A percentile compares a stretch with the other conserved stretches of the same genome.
These are phyloP conservation scores for Tetraneura akinire DNA, from an alignment of 1,140 invertebrate genomes.

Conservation along the genomic window DNA sequence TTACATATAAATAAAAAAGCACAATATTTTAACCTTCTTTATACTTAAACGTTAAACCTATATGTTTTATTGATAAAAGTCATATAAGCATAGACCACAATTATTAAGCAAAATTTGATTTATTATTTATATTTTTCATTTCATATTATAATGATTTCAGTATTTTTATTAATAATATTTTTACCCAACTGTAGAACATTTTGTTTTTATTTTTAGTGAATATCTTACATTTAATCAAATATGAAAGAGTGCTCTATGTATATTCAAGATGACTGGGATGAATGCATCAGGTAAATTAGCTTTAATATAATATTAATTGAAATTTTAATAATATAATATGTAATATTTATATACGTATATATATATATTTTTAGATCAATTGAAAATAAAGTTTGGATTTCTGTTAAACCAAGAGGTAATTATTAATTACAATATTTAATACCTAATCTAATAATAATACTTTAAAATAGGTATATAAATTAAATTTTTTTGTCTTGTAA, in stretches of 20 bases:
- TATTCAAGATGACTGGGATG: constrained; percentile 52
- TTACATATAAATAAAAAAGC: too few species aligned
- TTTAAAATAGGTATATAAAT: not conserved
- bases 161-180: too few species aligned
- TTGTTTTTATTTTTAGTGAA: constrained; percentile 73
- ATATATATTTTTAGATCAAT: constrained; percentile 52
- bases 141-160: too few species aligned
- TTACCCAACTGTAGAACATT: too few species aligned
- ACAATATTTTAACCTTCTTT: too few species aligned
- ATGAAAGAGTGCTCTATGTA: constrained; percentile 30
- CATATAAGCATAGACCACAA: too few species aligned
- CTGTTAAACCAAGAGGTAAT: constrained; percentile 54
- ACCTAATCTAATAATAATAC: too few species aligned
- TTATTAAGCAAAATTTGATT: too few species aligned
- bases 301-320: not conserved
- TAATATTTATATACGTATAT: too few species aligned
- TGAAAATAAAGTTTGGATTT: constrained; percentile 53
- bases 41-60: too few species aligned
- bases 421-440: not conserved
- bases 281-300: constrained; percentile 43
- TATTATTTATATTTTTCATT: too few species aligned
- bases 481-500: not conserved
- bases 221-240: constrained; percentile 70
- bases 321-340: not conserved
- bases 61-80: too few species aligned